Conservation (phyloP, 2,113 vertebrate genomes). For the Monarcha castaneiventris region DNA sequence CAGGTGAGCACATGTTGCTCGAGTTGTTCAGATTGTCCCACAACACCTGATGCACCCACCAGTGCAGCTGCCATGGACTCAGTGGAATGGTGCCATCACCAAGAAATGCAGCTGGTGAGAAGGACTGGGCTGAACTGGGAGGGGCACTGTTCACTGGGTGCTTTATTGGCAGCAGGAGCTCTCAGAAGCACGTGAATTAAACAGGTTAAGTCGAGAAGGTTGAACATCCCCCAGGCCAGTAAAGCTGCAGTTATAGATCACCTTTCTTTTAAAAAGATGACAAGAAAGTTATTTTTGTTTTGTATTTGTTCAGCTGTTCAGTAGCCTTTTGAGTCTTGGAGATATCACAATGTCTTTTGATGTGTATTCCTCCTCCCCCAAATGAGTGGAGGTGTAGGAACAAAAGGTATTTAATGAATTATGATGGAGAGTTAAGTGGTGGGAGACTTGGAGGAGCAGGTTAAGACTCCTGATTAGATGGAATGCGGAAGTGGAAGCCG, state of each 20-base stretch:
- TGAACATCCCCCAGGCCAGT: background rate
- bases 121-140: background rate
- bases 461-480: background rate
- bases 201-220: background rate
- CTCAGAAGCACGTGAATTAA: background rate
- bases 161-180: background rate
- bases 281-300: background rate
- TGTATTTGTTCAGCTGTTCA: background rate
- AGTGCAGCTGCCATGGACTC: background rate
- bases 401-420: background rate
- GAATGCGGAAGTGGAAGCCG: background rate
- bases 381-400: background rate
- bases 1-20: background rate
- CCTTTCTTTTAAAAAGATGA: background rate
- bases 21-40: background rate
- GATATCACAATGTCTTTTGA: background rate
- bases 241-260: background rate
- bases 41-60: rapidly evolving
- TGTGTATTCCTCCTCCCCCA: background rate
- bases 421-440: background rate
- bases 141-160: rapidly evolving
- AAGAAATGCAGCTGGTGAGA: background rate
- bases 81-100: background rate
- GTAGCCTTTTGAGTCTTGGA: background rate
- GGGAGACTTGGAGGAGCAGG: background rate